Evolutionary conservation across 2,113 vertebrate species (phyloP).

Genomic region (Australoheros scitulus): DNA sequence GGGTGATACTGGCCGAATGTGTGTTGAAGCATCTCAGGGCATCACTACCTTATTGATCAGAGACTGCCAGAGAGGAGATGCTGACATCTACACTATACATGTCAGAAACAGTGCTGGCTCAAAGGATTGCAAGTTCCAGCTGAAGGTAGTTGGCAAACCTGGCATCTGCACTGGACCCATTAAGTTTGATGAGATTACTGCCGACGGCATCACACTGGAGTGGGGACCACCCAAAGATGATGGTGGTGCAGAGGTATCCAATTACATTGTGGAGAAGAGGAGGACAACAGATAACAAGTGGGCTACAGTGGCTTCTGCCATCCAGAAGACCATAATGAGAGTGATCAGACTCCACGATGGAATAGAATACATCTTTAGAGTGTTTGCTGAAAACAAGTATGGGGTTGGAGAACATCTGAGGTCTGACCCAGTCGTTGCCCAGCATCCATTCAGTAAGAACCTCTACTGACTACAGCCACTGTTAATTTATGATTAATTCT

Average conservation of each 20-base stretch:
- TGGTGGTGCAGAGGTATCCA: slow-evolving; percentile 95
- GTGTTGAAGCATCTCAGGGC: slow-evolving; percentile 86
- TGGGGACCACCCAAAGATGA: slow-evolving; percentile 95
- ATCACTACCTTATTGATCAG: slow-evolving; percentile 89
- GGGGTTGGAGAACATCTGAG: slow-evolving; percentile 94
- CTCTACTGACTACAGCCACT: not conserved
- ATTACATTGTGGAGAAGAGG: slow-evolving; percentile 97
- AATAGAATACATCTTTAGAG: slow-evolving; percentile 93
- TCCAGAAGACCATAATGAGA: slow-evolving; percentile 95
- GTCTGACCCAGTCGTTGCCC: slow-evolving; percentile 91
- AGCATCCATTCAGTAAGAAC: slow-evolving; percentile 96
- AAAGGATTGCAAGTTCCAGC: slow-evolving; percentile 88
- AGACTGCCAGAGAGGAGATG: slow-evolving; percentile 93
- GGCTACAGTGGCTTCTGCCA: slow-evolving; percentile 94
- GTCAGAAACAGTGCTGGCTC: slow-evolving; percentile 88
- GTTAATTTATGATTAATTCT: not conserved
- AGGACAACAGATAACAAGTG: slow-evolving; percentile 94
- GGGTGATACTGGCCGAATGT: slow-evolving; percentile 89
- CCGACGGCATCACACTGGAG: slow-evolving; percentile 92
- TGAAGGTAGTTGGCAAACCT: slow-evolving; percentile 97
- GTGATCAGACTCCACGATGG: slow-evolving; percentile 96
- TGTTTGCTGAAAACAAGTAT: slow-evolving; percentile 98
- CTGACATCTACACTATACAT: slow-evolving; percentile 88
- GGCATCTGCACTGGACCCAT: slow-evolving; percentile 95
- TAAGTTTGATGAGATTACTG: slow-evolving; percentile 96